phyloP scores from a whole-genome alignment of 2,888 invertebrate species.

The Drosophila austrosaltans region DNA sequence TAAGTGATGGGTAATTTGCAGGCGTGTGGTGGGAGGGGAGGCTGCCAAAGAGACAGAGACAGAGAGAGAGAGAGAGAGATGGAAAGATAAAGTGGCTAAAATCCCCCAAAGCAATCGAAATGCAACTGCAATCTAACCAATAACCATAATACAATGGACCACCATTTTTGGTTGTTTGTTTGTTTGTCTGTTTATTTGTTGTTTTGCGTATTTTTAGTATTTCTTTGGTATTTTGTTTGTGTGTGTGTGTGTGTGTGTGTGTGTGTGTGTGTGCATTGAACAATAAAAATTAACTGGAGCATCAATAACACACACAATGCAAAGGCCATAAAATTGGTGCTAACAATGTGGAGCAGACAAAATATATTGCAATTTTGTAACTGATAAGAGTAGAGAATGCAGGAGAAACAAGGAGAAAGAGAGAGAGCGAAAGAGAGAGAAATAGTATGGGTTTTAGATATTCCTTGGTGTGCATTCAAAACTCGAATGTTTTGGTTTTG shows the following conservation, averaged over 20 bases:
- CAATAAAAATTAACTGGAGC: slow-evolving; percentile 70
- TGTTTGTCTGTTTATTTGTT: slow-evolving; percentile 10
- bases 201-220: slow-evolving; percentile 10
- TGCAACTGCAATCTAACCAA: slow-evolving; percentile 34
- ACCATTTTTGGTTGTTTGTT: slow-evolving; percentile 8
- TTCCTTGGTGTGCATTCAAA: slow-evolving; percentile 47
- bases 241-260: slow-evolving; percentile 19
- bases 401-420: slow-evolving; percentile 1
- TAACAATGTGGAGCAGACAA: slow-evolving; percentile 57
- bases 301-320: slow-evolving; percentile 66
- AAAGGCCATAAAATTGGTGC: slow-evolving; percentile 70
- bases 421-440: slow-evolving; percentile 14
- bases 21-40: neutral
- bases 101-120: neutral
- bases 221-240: neutral
- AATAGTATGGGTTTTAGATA: slow-evolving; percentile 1
- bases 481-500: slow-evolving; percentile 45
- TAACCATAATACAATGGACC: slow-evolving; percentile 41
- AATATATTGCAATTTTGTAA: slow-evolving; percentile 60
- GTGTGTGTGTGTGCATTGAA: slow-evolving; percentile 44
- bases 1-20: neutral
- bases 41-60: neutral
- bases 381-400: slow-evolving; percentile 29
- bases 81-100: neutral
- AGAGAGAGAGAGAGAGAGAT: neutral